Conservation (phyloP, 2,888 invertebrate genomes). For the Agrilus biguttatus region DNA sequence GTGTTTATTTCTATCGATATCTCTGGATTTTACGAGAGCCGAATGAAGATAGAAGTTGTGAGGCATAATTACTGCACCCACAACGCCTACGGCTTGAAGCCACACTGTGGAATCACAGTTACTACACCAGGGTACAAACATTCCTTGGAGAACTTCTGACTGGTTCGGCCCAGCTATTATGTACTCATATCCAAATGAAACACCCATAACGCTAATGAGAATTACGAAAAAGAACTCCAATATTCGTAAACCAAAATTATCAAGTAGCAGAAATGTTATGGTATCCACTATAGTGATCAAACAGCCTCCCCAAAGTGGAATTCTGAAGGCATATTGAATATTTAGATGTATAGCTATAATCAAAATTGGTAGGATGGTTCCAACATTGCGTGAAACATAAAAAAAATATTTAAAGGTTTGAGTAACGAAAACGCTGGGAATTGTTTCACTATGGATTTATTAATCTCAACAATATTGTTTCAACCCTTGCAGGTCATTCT, state of each 20-base stretch:
- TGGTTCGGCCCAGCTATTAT: slow-evolving; percentile 55
- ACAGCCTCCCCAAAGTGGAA: slow-evolving; percentile 68
- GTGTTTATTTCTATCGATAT: slow-evolving; percentile 56
- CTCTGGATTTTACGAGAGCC: slow-evolving; percentile 74
- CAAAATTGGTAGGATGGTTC: no score
- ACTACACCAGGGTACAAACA: slow-evolving; percentile 64
- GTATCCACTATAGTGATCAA: slow-evolving; percentile 74
- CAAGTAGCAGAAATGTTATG: slow-evolving; percentile 73
- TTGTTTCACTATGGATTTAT: no score
- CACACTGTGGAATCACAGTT: slow-evolving; percentile 52
- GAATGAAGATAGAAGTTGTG: slow-evolving; percentile 84
- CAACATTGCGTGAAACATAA: no score
- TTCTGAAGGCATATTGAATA: slow-evolving; percentile 27
- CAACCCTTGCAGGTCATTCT: no score
- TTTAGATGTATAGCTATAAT: no score
- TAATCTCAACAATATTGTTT: no score
- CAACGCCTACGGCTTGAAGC: slow-evolving; percentile 63
- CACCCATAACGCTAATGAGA: slow-evolving; percentile 69
- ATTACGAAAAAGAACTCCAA: slow-evolving; percentile 68
- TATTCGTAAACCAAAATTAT: slow-evolving; percentile 70
- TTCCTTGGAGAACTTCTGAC: slow-evolving; percentile 52
- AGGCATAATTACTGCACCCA: slow-evolving; percentile 78
- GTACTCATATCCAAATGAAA: slow-evolving; percentile 81
- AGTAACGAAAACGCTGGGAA: no score
- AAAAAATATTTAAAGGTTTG: no score